Percentiles rank a stretch among this genome's conserved stretches.
These are phyloP conservation scores for Chelonoidis abingdonii DNA, from an alignment of 2,113 vertebrate species.

Conservation along the genomic window DNA sequence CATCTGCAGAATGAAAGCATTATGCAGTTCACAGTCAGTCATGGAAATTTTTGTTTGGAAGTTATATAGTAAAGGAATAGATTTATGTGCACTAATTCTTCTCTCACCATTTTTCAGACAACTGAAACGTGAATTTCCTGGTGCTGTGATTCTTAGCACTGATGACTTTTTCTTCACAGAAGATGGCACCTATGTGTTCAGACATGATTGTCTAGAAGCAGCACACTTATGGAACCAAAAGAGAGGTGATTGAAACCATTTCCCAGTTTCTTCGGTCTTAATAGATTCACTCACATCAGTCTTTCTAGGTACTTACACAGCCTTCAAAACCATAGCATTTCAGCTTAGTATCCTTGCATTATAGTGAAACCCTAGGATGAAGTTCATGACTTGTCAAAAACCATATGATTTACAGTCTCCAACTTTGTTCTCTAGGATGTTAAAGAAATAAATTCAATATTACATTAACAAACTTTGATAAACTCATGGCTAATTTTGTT, in stretches of 20 bases:
- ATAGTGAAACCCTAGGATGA: neutral
- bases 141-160: conserved; percentile 82
- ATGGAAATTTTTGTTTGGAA: neutral
- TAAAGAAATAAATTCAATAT: neutral
- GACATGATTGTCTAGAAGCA: conserved; percentile 79
- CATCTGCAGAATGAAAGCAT: neutral
- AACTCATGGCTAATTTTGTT: neutral
- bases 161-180: conserved; percentile 81
- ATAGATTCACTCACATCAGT: neutral
- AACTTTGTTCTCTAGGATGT: neutral
- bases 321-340: neutral
- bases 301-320: neutral
- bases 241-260: conserved; percentile 72
- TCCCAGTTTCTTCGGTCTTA: neutral
- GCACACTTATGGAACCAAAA: conserved; percentile 86
- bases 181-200: conserved; percentile 80
- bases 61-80: neutral
- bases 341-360: neutral
- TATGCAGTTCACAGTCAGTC: neutral
- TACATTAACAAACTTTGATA: neutral
- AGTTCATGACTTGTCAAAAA: neutral
- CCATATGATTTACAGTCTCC: neutral
- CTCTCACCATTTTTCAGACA: conserved; percentile 65
- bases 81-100: neutral
- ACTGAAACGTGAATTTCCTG: conserved; percentile 76